Evolutionary conservation across 64 coral and sea anemone species (phyloP).

Genomic region (Montipora cactus): DNA sequence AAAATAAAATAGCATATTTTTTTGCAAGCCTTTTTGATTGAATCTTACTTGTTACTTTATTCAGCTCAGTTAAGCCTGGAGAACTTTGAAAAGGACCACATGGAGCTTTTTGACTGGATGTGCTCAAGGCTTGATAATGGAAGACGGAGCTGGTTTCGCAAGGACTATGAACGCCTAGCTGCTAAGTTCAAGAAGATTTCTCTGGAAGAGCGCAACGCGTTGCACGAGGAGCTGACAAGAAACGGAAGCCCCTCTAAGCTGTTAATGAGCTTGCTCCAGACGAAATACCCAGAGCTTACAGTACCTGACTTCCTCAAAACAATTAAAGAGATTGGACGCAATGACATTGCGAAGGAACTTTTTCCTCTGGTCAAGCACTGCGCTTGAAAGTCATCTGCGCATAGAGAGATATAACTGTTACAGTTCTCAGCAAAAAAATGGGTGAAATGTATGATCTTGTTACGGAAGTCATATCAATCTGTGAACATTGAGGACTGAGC

Average conservation of each 20-base stretch:
- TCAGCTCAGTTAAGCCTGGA: neutral
- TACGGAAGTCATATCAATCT: no score
- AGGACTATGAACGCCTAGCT: conserved; percentile 15
- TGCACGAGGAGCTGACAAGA: neutral
- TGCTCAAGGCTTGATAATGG: conserved; percentile 2
- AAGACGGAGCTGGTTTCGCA: neutral
- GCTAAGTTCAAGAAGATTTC: neutral
- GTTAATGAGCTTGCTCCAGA: neutral
- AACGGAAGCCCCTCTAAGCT: neutral
- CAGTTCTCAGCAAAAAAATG: no score
- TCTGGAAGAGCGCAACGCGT: neutral
- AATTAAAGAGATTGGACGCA: conserved; percentile 14
- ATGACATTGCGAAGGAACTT: conserved; percentile 21
- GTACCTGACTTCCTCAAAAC: neutral
- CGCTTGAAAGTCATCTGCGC: neutral
- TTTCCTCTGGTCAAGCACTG: neutral
- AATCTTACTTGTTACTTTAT: neutral
- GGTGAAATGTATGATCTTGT: no score
- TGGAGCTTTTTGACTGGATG: neutral
- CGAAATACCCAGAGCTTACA: neutral
- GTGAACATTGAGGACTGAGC: no score
- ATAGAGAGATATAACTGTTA: no score
- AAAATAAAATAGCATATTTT: no score
- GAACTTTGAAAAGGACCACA: neutral
- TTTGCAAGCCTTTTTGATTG: no score